phyloP scores from a whole-genome alignment of 2,113 vertebrate species.

The Pluvialis apricaria region DNA sequence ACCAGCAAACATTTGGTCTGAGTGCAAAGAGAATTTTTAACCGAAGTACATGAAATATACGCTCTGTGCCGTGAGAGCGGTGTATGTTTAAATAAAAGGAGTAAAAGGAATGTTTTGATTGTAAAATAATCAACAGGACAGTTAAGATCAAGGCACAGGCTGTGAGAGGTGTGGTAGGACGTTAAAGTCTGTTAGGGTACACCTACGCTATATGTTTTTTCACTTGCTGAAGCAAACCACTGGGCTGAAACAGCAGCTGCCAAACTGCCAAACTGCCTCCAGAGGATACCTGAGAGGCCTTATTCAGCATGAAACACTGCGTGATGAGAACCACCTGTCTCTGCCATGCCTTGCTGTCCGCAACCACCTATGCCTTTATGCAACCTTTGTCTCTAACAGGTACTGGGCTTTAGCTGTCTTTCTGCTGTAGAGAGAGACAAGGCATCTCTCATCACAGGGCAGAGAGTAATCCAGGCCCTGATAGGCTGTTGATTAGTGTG shows the following conservation, averaged over 20 bases:
- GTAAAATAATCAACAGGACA: background rate
- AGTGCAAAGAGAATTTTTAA: background rate
- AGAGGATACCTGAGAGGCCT: background rate
- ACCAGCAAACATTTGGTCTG: rapidly evolving
- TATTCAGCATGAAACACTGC: background rate
- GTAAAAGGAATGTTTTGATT: background rate
- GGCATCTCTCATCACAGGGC: background rate
- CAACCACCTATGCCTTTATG: background rate
- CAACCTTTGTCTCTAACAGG: background rate
- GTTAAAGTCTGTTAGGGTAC: background rate
- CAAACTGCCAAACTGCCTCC: background rate
- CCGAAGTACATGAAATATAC: background rate
- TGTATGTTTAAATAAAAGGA: background rate
- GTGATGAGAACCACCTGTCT: background rate
- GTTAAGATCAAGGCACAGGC: background rate
- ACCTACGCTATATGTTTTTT: rapidly evolving
- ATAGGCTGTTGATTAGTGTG: background rate
- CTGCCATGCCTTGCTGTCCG: background rate
- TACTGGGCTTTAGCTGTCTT: background rate
- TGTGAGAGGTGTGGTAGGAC: background rate
- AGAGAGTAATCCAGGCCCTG: background rate
- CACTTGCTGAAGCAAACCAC: background rate
- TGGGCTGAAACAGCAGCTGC: background rate
- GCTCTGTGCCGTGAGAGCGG: background rate
- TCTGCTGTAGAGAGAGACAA: background rate